Evolutionary conservation across 2,888 invertebrate genomes (phyloP), one percentile per base, ranked within the genome.

Genomic region (Stenurella melanura): DNA sequence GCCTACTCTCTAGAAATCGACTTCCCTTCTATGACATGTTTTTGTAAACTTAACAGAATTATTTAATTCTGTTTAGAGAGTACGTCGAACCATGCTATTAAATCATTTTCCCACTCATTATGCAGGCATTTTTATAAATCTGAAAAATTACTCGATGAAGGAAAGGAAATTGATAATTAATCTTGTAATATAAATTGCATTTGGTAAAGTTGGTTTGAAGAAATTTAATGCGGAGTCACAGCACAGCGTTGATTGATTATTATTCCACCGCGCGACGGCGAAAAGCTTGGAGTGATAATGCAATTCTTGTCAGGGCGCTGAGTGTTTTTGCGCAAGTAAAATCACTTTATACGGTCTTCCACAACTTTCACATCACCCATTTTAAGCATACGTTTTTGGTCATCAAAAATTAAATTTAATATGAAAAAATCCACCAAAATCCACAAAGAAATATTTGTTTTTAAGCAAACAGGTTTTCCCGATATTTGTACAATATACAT

Each of bases 131-230:
- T n/a, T 50, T n/a, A 50, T 50, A 50, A 15, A 50, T 50, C 50
- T 50, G 12, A n/a, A 50, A 50, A 50, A 1, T 50, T 50, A 50
- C 6, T n/a, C 30, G 61, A n/a, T 3, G 5, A 61, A 7, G 61
- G 17, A 61, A 61, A 9, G 61, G 30, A 61, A n/a, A 21, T 30
- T 30, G 61, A 61, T 61, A 30, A 61, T 61, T 30, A 61, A 61
- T 61, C 61, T 61, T 17, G 30, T 30, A 61, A 30, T 61, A 61
- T 30, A 61, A 61, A 61, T 61, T 61, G 61, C 21, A 61, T 61
- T 61, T 61, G 30, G 21, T 61, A 30, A 30, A 21, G 30, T 61
- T 30, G 30, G 61, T 12, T 61, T n/a, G 61, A 12, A 30, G 61
- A 61, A 61, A 61, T 61, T 61, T 26, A 61, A 61, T 30, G 50